phyloP scores from a whole-genome alignment of 2,797 vertebrate species.

The Rhinoraja longicauda region DNA sequence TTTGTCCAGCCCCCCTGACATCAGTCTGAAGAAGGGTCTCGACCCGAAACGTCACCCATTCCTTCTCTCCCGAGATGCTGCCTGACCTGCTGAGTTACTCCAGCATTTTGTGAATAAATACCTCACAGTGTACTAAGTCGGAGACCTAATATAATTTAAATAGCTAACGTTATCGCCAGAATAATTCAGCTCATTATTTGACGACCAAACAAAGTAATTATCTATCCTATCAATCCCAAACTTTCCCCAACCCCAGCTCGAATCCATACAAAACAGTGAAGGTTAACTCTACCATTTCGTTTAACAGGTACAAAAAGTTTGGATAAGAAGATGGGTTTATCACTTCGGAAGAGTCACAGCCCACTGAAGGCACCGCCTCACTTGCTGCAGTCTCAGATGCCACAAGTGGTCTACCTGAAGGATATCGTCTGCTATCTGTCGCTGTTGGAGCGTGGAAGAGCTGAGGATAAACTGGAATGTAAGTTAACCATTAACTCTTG shows the following conservation, averaged over 20 bases:
- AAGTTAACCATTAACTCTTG: slow-evolving; percentile 52
- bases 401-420: slow-evolving; percentile 79
- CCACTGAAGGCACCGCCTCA: slow-evolving; percentile 54
- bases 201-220: background rate
- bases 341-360: slow-evolving; percentile 60
- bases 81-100: too few relatives aligned
- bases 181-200: background rate
- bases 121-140: background rate
- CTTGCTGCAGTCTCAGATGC: slow-evolving; percentile 39
- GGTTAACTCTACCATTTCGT: background rate
- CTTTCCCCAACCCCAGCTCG: background rate
- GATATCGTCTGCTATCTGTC: slow-evolving; percentile 91
- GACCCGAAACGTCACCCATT: too few relatives aligned
- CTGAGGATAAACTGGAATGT: slow-evolving; percentile 93
- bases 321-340: slow-evolving; percentile 59
- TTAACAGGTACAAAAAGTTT: slow-evolving; percentile 58
- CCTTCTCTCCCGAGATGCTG: too few relatives aligned
- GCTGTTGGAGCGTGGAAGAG: slow-evolving; percentile 80
- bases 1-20: too few relatives aligned
- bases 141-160: background rate
- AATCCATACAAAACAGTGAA: background rate
- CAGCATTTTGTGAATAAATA: too few relatives aligned
- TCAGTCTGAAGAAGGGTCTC: too few relatives aligned
- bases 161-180: background rate
- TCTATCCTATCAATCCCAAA: too few relatives aligned